phyloP scores from a whole-genome alignment of 2,888 invertebrate genomes.

The Atrina japonica region DNA sequence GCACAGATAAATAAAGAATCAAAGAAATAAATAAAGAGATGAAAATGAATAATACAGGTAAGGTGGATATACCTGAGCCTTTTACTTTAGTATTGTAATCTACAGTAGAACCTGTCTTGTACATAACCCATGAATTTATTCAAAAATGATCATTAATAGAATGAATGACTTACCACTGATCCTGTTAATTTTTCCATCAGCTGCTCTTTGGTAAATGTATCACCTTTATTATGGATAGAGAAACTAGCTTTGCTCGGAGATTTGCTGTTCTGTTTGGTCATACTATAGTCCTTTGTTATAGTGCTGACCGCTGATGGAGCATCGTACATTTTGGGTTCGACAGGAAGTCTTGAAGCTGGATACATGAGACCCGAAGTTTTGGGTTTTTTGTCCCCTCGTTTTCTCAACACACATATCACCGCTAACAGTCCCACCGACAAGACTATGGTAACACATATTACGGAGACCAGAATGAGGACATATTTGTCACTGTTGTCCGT shows the following conservation, averaged over 20 bases:
- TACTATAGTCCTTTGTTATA: conserved; percentile 46
- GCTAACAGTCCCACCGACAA: conserved; percentile 56
- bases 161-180: conserved; percentile 29
- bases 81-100: too few species aligned
- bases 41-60: too few species aligned
- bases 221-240: conserved; percentile 38
- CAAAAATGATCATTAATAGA: too few species aligned
- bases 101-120: too few species aligned
- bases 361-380: conserved; percentile 41
- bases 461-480: conserved; percentile 56
- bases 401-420: conserved; percentile 53
- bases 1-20: too few species aligned
- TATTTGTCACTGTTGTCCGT: conserved; percentile 47
- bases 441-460: conserved; percentile 58
- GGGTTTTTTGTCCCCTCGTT: conserved; percentile 47
- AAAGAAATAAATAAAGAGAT: too few species aligned
- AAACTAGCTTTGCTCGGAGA: conserved; percentile 59
- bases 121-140: too few species aligned
- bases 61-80: too few species aligned
- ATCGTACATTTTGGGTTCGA: conserved; percentile 34
- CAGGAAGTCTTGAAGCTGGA: conserved; percentile 15
- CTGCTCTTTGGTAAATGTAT: conserved; percentile 40
- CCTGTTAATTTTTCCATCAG: conserved; percentile 40
- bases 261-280: conserved; percentile 45
- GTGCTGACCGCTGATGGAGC: conserved; percentile 34